Evolutionary conservation across 2,113 vertebrate species (phyloP), one percentile per base, ranked within the genome.

Genomic region (Triplophysa siluroides): DNA sequence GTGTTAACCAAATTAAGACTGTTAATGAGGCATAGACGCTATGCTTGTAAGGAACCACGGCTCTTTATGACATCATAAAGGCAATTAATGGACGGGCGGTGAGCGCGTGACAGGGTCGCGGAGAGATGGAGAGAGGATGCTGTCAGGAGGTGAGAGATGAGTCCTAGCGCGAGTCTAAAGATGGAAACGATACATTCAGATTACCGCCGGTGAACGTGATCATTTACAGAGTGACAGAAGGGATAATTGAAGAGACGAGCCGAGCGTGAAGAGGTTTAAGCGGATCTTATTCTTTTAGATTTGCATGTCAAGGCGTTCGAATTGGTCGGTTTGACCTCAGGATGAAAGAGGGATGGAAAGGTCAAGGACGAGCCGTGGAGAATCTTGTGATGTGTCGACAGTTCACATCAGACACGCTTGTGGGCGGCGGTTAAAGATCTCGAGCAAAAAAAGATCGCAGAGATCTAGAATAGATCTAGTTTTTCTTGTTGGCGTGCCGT

Each of bases 21-120:
- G 84, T 76, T 83, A 90, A 90, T 90, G 89, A 91, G 84, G 86
- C 88, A 85, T 91, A 88, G 89, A 89, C 87, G 88, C 89, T 88
- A 88, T 85, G 83, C 80, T n/a, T 88, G 85, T 88, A 76, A 69
- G 33, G 82, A 26, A 60, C 74, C 78, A 80, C 45, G 50, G 67
- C 21, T 87, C 78, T 45, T 81, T 74, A 60, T 78, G 62, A 80
- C 50, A 33, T 75, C 66, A 43, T 66, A 85, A 79, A 78, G 26
- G 50, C 86, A 62, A 86, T 85, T 83, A 76, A 70, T 66, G 83
- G 3, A 24, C 68, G 67, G 85, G 66, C 33, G 60, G 54, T 50
- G 70, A 72, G 73, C 82, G 6, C 47, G 65, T 85, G 67, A 75
- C 19, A 43, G 18, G 66, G 45, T 56, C 63, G 43, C 64, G 11